Base-by-base conservation (phyloP, 2,113 vertebrate species). In the Rattus rattus region DNA sequence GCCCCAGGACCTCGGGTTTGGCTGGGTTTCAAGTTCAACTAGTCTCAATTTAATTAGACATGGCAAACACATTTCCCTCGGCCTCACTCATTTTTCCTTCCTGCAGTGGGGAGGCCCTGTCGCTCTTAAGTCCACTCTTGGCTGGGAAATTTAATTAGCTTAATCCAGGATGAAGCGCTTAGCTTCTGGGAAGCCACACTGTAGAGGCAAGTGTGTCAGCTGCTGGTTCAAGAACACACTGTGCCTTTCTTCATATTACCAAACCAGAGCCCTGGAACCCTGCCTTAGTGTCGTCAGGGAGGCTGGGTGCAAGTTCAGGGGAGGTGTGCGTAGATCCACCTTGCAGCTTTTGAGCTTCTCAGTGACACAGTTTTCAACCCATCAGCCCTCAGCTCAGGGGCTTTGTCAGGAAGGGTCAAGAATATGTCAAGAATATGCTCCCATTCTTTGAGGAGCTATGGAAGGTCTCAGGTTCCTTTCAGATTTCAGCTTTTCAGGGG, bases 131-230 rank as follows among this genome's bases (percentile, higher is more conserved):
- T 88, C 76, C 52, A n/a, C 80, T 87, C 67, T 89, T 65, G 14
- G 47, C 70, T 43, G 20, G 76, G 72, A 89, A 92, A 94, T 92
- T 83, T 59, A 92, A 96, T 91, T 75, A 90, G 88, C 75, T 95
- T 81, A 73, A 33, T 47, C 16, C 36, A 1, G 0, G 56, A 70
- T 4, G 89, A 80, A 91, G 80, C 85, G 47, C 61, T 33, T 5
- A 47, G 43, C 22, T 72, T 33, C 81, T 88, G 95, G n/a, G 70
- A 52, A 81, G 52, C 13, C 1, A 11, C 10, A 36, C 26, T 20
- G 6, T n/a, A 36, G 76, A 72, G 73, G 73, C 87, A 17, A 67
- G 17, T 65, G 7, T 0, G 39, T 12, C 81, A 47, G n/a, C 43
- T 13, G 61, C 13, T 7, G 19, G 91, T 19, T 92, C 33, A 47